Conservation (phyloP, 64 coral and sea anemone genomes). For the Hydrozoanthus tunicans region DNA sequence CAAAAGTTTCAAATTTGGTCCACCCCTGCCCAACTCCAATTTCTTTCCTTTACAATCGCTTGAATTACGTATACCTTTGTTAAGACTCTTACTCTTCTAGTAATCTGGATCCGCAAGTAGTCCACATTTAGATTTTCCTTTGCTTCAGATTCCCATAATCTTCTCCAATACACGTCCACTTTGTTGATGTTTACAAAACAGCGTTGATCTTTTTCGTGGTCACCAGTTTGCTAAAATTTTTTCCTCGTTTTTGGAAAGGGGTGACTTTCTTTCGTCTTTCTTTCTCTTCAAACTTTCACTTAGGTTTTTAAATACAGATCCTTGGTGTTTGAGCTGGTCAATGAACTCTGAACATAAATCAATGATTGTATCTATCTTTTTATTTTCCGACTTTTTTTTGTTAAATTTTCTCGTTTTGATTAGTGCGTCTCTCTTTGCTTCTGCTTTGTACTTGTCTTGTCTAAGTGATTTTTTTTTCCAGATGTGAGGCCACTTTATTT, state of each 20-base stretch:
- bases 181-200: not conserved
- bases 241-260: not conserved
- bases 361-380: not conserved
- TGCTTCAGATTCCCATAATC: slow-evolving; percentile 3
- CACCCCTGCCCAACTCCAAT: slow-evolving; percentile 16
- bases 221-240: not conserved
- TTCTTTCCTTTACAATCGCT: slow-evolving; percentile 16
- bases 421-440: not conserved
- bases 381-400: slow-evolving; percentile 5
- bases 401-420: slow-evolving; percentile 2
- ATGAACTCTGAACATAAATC: not conserved
- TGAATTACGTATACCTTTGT: not conserved
- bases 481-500: too few relatives aligned
- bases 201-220: not conserved
- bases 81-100: slow-evolving; percentile 18
- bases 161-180: not conserved
- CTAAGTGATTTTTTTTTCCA: too few relatives aligned
- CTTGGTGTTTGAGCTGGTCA: not conserved
- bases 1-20: slow-evolving; percentile 31
- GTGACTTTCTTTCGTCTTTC: not conserved
- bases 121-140: not conserved
- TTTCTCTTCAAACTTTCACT: slow-evolving; percentile 4
- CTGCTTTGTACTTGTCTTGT: too few relatives aligned
- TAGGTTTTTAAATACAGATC: not conserved
- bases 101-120: not conserved